Evolutionary conservation across 2,888 invertebrate genomes (phyloP).

Genomic region (Andrena flavipes): DNA sequence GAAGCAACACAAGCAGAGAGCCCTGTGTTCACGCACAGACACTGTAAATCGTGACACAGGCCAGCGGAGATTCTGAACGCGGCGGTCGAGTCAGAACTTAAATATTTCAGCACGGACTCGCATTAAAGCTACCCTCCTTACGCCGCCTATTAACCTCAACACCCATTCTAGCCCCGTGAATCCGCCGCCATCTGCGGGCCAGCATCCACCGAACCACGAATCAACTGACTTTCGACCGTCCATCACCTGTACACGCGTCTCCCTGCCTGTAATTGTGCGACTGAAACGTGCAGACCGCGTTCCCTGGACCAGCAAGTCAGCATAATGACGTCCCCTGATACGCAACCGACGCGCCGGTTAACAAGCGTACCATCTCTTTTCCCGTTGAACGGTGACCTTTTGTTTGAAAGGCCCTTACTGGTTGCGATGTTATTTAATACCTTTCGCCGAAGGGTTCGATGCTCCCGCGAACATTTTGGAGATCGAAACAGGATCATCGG

Average conservation of each 20-base stretch:
- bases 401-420: neutral
- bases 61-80: constrained; percentile 79
- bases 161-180: constrained; percentile 66
- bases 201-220: constrained; percentile 75
- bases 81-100: constrained; percentile 80
- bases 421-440: neutral
- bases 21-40: constrained; percentile 55
- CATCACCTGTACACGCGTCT: constrained; percentile 49
- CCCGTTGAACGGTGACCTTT: constrained; percentile 10
- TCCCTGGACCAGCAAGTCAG: constrained; percentile 56
- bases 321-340: constrained; percentile 57
- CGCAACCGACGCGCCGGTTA: constrained; percentile 40
- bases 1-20: constrained; percentile 25
- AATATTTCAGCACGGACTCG: constrained; percentile 83
- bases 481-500: neutral
- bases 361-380: constrained; percentile 37
- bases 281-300: constrained; percentile 51
- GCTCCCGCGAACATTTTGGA: neutral
- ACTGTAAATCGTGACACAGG: constrained; percentile 83
- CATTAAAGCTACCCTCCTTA: constrained; percentile 84
- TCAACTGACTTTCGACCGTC: constrained; percentile 76
- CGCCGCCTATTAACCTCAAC: constrained; percentile 83
- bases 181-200: constrained; percentile 55
- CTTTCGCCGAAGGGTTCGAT: neutral
- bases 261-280: constrained; percentile 43